Evolutionary conservation across 2,797 vertebrate genomes (phyloP).

Genomic region (Gorsachius magnificus): DNA sequence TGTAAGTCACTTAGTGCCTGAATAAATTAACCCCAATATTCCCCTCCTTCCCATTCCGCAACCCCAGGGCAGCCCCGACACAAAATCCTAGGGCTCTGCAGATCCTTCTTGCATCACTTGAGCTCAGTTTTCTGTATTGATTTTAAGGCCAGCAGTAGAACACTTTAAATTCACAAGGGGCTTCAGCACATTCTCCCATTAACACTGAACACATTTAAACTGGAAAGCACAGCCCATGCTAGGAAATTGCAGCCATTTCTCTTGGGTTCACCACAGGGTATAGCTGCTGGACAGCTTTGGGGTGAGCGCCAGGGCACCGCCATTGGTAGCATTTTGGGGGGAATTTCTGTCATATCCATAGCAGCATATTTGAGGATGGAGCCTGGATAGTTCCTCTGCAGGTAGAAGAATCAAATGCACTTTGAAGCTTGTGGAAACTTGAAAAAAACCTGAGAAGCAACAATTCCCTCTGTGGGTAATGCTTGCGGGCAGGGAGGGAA

Average conservation of each 20-base stretch:
- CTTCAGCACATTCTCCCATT: background rate
- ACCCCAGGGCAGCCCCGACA: fast-evolving
- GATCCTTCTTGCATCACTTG: fast-evolving
- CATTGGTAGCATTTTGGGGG: fast-evolving
- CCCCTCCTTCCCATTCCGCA: background rate
- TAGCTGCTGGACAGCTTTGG: background rate
- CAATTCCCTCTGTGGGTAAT: background rate
- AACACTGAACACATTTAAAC: background rate
- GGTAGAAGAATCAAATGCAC: background rate
- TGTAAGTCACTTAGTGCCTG: background rate
- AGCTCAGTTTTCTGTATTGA: background rate
- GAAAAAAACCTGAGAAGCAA: background rate
- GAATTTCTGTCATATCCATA: background rate
- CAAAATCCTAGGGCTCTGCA: background rate
- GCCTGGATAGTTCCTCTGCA: background rate
- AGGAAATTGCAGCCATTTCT: background rate
- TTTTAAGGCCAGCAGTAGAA: background rate
- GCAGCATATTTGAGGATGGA: background rate
- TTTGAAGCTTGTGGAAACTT: background rate
- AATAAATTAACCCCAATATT: background rate
- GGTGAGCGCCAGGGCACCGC: background rate
- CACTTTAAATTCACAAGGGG: background rate
- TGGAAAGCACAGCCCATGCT: fast-evolving
- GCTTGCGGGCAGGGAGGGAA: fast-evolving
- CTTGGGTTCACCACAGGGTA: fast-evolving